Percentiles rank a stretch among this genome's conserved stretches.
These are phyloP conservation scores for Littorina saxatilis DNA, from an alignment of 1,140 invertebrate species.

Conservation along the genomic window DNA sequence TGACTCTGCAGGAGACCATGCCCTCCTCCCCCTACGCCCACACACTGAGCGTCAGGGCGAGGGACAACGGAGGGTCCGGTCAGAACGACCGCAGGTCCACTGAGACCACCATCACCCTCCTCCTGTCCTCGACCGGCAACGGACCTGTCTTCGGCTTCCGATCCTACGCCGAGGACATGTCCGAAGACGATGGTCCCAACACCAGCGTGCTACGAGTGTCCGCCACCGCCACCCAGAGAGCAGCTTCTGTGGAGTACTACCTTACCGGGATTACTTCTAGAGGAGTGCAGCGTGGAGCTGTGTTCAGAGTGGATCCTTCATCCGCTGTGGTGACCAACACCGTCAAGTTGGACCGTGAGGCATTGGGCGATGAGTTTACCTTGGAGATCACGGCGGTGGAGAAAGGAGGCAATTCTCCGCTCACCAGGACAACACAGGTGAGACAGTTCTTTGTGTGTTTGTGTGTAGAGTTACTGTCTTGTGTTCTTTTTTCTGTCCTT, in stretches of 20 bases:
- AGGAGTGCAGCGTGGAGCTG: conserved; percentile 76
- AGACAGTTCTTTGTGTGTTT: conserved; percentile 71
- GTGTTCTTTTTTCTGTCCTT: conserved; percentile 1
- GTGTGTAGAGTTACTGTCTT: background rate
- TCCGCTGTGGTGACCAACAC: conserved; percentile 44
- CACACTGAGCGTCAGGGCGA: conserved; percentile 87
- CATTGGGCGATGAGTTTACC: conserved; percentile 35
- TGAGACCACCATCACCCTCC: conserved; percentile 55
- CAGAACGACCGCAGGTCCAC: conserved; percentile 47
- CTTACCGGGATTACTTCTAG: conserved; percentile 35
- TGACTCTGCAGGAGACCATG: conserved; percentile 63
- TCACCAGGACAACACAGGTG: conserved; percentile 85
- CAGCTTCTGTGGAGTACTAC: conserved; percentile 79
- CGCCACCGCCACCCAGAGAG: conserved; percentile 78
- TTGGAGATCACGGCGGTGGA: conserved; percentile 56
- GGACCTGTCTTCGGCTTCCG: conserved; percentile 73
- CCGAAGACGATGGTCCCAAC: conserved; percentile 84
- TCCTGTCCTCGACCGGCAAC: conserved; percentile 53
- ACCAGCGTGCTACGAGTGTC: conserved; percentile 70
- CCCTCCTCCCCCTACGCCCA: conserved; percentile 79
- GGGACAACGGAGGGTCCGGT: conserved; percentile 85
- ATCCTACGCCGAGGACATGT: conserved; percentile 83
- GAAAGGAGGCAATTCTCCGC: conserved; percentile 79
- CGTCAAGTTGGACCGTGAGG: conserved; percentile 46
- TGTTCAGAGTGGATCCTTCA: conserved; percentile 43